Percentiles rank a stretch among this genome's conserved stretches.
Evolutionary conservation across 2,113 vertebrate genomes (phyloP).

Genomic region (Cebidichthys violaceus): DNA sequence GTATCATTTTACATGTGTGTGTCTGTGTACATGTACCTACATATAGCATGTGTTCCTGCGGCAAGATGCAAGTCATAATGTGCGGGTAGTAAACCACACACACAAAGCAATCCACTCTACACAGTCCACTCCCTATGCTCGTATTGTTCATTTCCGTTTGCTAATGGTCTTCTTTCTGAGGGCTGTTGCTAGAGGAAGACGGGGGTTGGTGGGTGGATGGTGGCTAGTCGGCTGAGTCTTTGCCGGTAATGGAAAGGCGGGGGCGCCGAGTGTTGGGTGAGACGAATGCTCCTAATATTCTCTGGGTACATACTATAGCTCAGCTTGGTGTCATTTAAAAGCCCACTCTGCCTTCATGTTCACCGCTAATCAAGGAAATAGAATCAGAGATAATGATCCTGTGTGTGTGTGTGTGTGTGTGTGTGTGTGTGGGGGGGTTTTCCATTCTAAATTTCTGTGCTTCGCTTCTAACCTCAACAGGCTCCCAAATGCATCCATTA

Average conservation of each 20-base stretch:
- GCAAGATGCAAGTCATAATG: slow-evolving; percentile 32
- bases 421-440: slow-evolving; percentile 16
- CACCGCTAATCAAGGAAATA: slow-evolving; percentile 69
- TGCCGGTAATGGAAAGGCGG: slow-evolving; percentile 77
- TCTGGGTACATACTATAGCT: slow-evolving; percentile 42
- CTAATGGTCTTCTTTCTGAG: slow-evolving; percentile 69
- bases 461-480: slow-evolving; percentile 29
- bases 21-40: slow-evolving; percentile 21
- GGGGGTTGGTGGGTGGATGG: slow-evolving; percentile 60
- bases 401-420: slow-evolving; percentile 14
- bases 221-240: slow-evolving; percentile 74
- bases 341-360: slow-evolving; percentile 52
- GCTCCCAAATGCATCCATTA: slow-evolving; percentile 27
- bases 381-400: slow-evolving; percentile 55
- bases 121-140: slow-evolving; percentile 38
- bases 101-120: slow-evolving; percentile 30
- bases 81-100: slow-evolving; percentile 2
- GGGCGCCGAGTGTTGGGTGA: slow-evolving; percentile 64
- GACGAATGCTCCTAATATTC: slow-evolving; percentile 75
- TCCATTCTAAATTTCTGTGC: slow-evolving; percentile 38
- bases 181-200: slow-evolving; percentile 56
- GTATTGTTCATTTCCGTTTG: slow-evolving; percentile 72
- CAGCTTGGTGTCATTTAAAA: slow-evolving; percentile 72
- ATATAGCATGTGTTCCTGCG: slow-evolving; percentile 10
- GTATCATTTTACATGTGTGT: slow-evolving; percentile 4